These are phyloP conservation scores for Troglohyphantes excavatus DNA, from an alignment of 2,888 invertebrate species.

Conservation along the genomic window DNA sequence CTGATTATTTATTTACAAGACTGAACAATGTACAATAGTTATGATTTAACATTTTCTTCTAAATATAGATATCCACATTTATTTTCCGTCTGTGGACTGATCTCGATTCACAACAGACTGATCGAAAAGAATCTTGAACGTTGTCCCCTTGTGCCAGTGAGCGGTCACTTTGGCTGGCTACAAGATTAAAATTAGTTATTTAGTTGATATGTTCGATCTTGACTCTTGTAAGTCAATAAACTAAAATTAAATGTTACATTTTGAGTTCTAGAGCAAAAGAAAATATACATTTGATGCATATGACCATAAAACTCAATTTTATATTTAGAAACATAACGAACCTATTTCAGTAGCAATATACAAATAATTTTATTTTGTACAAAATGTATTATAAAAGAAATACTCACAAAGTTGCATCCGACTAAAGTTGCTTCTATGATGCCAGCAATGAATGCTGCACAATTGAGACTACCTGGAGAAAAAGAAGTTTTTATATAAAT, in stretches of 20 bases:
- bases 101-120: conserved; percentile 87
- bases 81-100: conserved; percentile 73
- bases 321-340: too few species aligned
- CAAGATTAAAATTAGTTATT: too few species aligned
- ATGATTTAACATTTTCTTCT: too few species aligned
- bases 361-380: too few species aligned
- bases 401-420: conserved; percentile 97
- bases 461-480: conserved; percentile 90
- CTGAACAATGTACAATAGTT: not conserved
- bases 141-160: conserved; percentile 99
- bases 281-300: too few species aligned
- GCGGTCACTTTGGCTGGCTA: conserved; percentile 99
- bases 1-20: conserved; percentile 17
- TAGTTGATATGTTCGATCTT: too few species aligned
- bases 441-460: conserved; percentile 98
- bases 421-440: conserved; percentile 98
- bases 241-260: conserved; percentile 24
- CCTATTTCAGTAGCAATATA: too few species aligned
- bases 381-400: not conserved
- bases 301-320: too few species aligned
- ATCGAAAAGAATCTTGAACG: conserved; percentile 99
- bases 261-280: too few species aligned
- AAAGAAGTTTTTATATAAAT: not conserved
- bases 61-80: conserved; percentile 13
- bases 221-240: too few species aligned